Base-by-base conservation (phyloP, 2,888 invertebrate genomes). In the Rhagonycha fulva region DNA sequence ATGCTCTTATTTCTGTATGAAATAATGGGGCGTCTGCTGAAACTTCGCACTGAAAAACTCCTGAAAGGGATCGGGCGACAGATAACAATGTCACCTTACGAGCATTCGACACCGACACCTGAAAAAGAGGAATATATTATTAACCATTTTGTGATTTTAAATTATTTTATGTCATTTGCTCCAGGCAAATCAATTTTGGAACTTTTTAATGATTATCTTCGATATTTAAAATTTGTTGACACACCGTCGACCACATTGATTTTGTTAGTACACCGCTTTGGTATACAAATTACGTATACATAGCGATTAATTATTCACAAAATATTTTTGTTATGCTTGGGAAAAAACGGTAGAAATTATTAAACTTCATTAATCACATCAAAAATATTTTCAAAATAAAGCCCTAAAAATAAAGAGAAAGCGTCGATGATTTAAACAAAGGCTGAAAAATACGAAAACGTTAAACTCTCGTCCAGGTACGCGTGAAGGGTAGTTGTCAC, bases 21-120 rank as follows among this genome's bases (percentile, higher is more conserved):
- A 93, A 94, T 68, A 91, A 88, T 0, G 93, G 93, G 0, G 91
- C 91, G 82, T 94, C 94, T 0, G 93, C 93, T 0, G 94, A 92
- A 72, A 94, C 93, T 84, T 94, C 94, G 85, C 94, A 94, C 87
- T 92, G 93, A 89, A 93, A 94, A 80, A 89, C 87, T 3, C 94
- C 94, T 76, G 93, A 92, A 80, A 93, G 89, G 12, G 91, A 90
- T 67, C 92, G 89, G 82, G 91, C 91, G 82, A 94, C 90, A 82
- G 93, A 91, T 81, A 92, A 89, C 82, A 94, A 88, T 23, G 92
- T 91, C 79, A 94, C 94, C 84, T 92, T 91, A 82, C 92, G 90
- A 82, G 90, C 90, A 84, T 93, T 93, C 12, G 94, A 94, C 82
- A 90, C 91, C 4, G 91, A 90, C 76, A 92, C 87, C 94, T 93